Conservation (phyloP, 2,113 vertebrate species). For the Acanthisitta chloris region DNA sequence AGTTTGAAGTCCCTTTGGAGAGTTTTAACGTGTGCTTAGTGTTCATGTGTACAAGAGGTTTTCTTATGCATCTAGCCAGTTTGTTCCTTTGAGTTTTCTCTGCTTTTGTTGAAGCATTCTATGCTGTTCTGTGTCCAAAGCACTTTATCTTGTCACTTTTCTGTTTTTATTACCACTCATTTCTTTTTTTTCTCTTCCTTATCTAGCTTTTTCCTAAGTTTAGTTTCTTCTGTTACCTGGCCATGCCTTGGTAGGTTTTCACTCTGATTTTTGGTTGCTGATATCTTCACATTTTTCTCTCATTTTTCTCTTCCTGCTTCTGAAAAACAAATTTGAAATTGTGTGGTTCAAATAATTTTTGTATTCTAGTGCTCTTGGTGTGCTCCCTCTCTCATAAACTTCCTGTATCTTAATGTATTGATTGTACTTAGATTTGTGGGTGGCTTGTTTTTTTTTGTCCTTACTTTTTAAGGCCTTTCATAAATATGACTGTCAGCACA, state of each 20-base stretch:
- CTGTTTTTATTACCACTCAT: not conserved
- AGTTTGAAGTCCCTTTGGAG: not conserved
- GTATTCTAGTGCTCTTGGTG: not conserved
- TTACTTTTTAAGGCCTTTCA: not conserved
- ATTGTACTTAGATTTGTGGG: not conserved
- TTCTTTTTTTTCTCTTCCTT: not conserved
- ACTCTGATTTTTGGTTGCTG: not conserved
- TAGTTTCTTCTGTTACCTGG: not conserved
- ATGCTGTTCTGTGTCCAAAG: not conserved
- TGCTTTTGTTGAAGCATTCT: not conserved
- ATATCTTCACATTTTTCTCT: not conserved
- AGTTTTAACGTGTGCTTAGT: fast-evolving
- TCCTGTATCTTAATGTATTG: not conserved
- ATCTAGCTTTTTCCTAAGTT: not conserved
- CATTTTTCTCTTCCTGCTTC: not conserved
- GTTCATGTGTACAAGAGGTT: not conserved
- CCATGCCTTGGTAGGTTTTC: not conserved
- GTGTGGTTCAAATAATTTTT: not conserved
- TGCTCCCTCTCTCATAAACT: not conserved
- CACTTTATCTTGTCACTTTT: not conserved
- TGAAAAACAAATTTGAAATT: not conserved
- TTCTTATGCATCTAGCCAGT: not conserved
- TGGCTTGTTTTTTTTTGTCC: fast-evolving
- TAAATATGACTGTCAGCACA: not conserved
- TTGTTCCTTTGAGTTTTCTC: not conserved